phyloP scores from a whole-genome alignment of 2,888 invertebrate species.

The Synanthedon tipuliformis region DNA sequence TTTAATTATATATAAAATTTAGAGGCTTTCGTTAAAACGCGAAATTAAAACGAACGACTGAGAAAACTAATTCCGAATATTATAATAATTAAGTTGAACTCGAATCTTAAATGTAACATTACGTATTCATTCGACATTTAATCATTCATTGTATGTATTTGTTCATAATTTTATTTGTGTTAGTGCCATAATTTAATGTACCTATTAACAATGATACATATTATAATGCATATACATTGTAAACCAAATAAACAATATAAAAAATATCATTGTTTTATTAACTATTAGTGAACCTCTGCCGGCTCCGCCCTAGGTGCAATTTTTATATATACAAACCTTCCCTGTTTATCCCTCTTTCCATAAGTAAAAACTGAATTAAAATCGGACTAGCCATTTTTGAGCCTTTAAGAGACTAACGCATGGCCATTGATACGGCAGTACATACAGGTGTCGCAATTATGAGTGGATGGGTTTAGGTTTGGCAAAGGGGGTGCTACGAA shows the following conservation, averaged over 20 bases:
- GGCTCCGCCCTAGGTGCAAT: no score
- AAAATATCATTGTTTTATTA: slow-evolving; percentile 39
- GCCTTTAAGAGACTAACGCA: no score
- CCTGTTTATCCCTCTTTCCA: no score
- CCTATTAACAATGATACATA: slow-evolving; percentile 60
- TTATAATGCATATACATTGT: slow-evolving; percentile 67
- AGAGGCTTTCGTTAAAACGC: slow-evolving; percentile 48
- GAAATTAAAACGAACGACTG: slow-evolving; percentile 66
- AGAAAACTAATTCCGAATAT: slow-evolving; percentile 64
- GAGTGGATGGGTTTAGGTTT: no score
- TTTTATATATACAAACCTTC: no score
- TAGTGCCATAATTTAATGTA: slow-evolving; percentile 70
- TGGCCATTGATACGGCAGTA: no score
- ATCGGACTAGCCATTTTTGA: no score
- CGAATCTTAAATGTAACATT: slow-evolving; percentile 26
- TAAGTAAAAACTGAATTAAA: no score
- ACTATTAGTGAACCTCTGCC: not conserved
- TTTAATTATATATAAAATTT: slow-evolving; percentile 48
- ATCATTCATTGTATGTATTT: slow-evolving; percentile 51
- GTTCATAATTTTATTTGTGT: slow-evolving; percentile 54
- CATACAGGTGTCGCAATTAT: no score
- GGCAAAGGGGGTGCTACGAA: no score
- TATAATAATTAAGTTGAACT: slow-evolving; percentile 39
- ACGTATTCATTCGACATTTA: slow-evolving; percentile 44
- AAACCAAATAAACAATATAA: slow-evolving; percentile 66